These are phyloP conservation scores for Setipinna tenuifilis DNA, from an alignment of 2,797 vertebrate genomes.

Conservation along the genomic window DNA sequence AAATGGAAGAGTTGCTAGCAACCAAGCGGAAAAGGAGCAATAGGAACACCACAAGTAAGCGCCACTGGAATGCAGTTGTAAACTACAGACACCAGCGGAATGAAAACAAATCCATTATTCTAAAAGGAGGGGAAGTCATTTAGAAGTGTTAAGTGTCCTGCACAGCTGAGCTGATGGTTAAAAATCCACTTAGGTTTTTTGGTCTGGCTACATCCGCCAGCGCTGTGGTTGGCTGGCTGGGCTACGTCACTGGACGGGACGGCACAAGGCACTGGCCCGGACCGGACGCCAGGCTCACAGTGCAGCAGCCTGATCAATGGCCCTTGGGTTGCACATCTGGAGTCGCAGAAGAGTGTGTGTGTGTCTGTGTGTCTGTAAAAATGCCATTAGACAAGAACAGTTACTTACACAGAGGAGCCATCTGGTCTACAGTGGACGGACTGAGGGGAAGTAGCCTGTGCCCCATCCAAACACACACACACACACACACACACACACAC, in stretches of 20 bases:
- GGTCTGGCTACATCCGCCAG: neutral
- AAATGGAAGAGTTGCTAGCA: too few species aligned
- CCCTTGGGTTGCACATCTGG: neutral
- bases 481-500: slow-evolving; percentile 28
- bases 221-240: neutral
- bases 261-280: neutral
- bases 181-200: neutral
- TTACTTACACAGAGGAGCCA: neutral
- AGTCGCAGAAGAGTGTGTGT: neutral
- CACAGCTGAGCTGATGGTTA: neutral
- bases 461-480: neutral
- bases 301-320: neutral
- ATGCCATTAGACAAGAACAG: neutral
- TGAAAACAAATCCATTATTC: neutral
- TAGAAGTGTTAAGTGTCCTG: neutral
- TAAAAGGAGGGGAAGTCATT: neutral
- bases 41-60: neutral
- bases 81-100: neutral
- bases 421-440: neutral
- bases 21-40: too few species aligned
- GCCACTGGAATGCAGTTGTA: neutral
- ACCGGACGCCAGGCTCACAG: neutral
- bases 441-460: neutral
- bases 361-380: slow-evolving; percentile 15
- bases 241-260: neutral